Evolutionary conservation across 2,888 invertebrate genomes (phyloP).

Genomic region (Xestia xanthographa): DNA sequence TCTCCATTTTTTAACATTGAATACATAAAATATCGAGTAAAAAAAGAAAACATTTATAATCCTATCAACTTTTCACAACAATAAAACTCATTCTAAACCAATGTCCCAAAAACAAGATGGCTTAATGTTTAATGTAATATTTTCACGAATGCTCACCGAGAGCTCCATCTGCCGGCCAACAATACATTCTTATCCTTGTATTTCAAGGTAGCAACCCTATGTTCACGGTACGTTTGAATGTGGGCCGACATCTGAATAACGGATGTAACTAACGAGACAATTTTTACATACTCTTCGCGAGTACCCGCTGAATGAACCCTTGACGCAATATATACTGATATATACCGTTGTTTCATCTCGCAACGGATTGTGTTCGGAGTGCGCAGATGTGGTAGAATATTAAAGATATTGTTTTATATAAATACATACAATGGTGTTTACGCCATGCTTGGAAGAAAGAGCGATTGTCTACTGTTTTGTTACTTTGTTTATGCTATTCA

Average conservation of each 20-base stretch:
- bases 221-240: constrained; percentile 64
- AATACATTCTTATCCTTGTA: not conserved
- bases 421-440: not conserved
- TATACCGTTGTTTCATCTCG: constrained; percentile 16
- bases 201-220: constrained; percentile 20
- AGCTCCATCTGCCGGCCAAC: not conserved
- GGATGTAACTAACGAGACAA: constrained; percentile 76
- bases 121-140: not conserved
- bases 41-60: not conserved
- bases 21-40: no score
- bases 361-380: constrained; percentile 3
- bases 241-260: constrained; percentile 63
- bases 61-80: not conserved
- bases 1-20: not conserved
- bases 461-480: not conserved
- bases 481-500: not conserved
- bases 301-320: constrained; percentile 16
- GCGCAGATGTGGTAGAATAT: constrained; percentile 11
- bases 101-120: constrained; percentile 16
- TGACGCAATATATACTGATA: constrained; percentile 19
- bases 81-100: not conserved
- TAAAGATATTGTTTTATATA: constrained; percentile 9
- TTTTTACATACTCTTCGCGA: constrained; percentile 60
- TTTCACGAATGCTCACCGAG: not conserved
- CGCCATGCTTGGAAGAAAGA: not conserved